Evolutionary conservation across 1,140 invertebrate species (phyloP).

Genomic region (Apis laboriosa): DNA sequence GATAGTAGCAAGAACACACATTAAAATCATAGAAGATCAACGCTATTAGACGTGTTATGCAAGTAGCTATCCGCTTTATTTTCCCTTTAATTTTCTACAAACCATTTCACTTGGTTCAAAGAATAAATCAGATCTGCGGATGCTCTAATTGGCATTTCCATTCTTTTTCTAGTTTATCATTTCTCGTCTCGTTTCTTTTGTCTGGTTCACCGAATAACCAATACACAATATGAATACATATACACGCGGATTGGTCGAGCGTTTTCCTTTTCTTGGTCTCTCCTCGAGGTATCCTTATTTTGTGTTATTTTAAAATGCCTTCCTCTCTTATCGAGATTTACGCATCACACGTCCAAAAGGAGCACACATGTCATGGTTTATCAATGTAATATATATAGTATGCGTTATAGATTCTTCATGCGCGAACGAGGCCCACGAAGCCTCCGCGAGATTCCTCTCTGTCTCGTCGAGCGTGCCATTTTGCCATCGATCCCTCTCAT

Average conservation of each 20-base stretch:
- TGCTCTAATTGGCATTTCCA: not conserved
- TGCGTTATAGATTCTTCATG: slow-evolving; percentile 34
- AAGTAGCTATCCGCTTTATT: slow-evolving; percentile 14
- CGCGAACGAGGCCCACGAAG: slow-evolving; percentile 10
- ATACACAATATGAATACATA: not conserved
- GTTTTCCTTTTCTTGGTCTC: not conserved
- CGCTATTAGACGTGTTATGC: slow-evolving; percentile 49
- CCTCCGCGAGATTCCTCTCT: slow-evolving; percentile 24
- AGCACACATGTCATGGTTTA: slow-evolving; percentile 56
- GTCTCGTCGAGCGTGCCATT: slow-evolving; percentile 43
- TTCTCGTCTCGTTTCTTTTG: slow-evolving; percentile 5
- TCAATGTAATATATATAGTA: slow-evolving; percentile 45
- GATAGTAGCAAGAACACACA: slow-evolving; percentile 69
- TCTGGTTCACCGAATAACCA: not conserved
- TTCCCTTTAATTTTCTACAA: not conserved
- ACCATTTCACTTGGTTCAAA: not conserved
- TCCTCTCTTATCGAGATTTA: slow-evolving; percentile 43
- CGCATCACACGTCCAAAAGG: slow-evolving; percentile 55
- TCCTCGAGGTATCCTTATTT: not conserved
- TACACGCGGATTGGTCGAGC: not conserved
- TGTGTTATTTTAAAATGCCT: not conserved
- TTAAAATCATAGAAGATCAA: slow-evolving; percentile 71
- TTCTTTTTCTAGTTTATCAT: no score
- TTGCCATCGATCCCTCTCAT: not conserved
- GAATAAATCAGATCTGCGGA: not conserved